These are phyloP conservation scores for Caenorhabditis sinica DNA, from an alignment of 2,888 invertebrate species.

Conservation along the genomic window DNA sequence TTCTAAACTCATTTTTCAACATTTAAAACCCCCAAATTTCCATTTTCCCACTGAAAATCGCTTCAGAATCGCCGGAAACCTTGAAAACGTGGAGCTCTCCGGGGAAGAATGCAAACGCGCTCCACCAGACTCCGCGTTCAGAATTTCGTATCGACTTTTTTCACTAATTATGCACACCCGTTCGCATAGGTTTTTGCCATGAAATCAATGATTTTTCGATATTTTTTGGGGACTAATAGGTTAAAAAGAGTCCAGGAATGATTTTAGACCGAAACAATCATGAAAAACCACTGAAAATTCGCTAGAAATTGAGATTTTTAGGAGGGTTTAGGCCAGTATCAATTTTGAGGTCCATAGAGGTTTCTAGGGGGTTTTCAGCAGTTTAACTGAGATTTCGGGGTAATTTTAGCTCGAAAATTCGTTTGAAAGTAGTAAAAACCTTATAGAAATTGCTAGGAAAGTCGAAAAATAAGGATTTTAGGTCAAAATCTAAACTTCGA, in stretches of 20 bases:
- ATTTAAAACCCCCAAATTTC: background rate
- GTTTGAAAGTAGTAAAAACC: background rate
- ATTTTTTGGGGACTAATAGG: background rate
- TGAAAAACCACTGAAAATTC: background rate
- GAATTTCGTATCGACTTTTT: slow-evolving; percentile 37
- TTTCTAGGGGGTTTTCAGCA: background rate
- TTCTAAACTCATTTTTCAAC: background rate
- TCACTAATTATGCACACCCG: background rate
- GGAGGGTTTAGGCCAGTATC: background rate
- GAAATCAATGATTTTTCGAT: background rate
- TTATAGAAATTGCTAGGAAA: background rate
- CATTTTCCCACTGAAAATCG: background rate
- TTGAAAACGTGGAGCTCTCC: background rate
- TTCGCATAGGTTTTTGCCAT: background rate
- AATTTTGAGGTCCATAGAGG: background rate
- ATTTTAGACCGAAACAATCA: background rate
- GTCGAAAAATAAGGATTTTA: background rate
- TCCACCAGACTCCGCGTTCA: slow-evolving; percentile 2
- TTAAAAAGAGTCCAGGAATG: no score
- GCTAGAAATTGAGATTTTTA: background rate
- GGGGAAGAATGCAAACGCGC: slow-evolving; percentile 22
- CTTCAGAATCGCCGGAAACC: background rate
- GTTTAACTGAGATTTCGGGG: background rate
- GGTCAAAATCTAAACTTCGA: background rate
- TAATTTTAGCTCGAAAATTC: background rate